Percentiles rank a stretch among this genome's conserved stretches.
Conservation (phyloP, 2,888 invertebrate genomes). For the Cheilosia vulpina region DNA sequence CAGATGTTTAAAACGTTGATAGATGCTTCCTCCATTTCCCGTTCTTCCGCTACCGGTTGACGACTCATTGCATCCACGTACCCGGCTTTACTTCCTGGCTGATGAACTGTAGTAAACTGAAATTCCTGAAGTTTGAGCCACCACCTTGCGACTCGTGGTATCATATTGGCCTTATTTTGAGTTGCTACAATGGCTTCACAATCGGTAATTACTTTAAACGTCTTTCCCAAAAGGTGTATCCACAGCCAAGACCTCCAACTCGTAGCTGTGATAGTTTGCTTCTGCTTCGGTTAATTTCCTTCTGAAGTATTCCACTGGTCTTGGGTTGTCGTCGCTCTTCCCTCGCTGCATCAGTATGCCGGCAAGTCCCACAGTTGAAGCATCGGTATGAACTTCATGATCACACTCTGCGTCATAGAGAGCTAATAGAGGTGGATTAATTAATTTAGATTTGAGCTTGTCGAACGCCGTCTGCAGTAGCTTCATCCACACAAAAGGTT, state of each 20-base stretch:
- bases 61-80: slow-evolving; percentile 36
- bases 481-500: slow-evolving; percentile 17
- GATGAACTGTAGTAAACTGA: slow-evolving; percentile 10
- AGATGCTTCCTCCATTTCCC: slow-evolving; percentile 14
- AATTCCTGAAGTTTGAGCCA: slow-evolving; percentile 18
- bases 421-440: slow-evolving; percentile 21
- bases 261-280: slow-evolving; percentile 78
- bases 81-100: slow-evolving; percentile 10
- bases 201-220: slow-evolving; percentile 28
- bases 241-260: slow-evolving; percentile 79
- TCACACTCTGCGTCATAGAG: slow-evolving; percentile 12
- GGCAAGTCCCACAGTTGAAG: slow-evolving; percentile 6
- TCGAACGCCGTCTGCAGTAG: neutral
- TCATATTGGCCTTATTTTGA: slow-evolving; percentile 80
- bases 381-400: slow-evolving; percentile 29
- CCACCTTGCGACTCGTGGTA: slow-evolving; percentile 80
- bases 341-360: slow-evolving; percentile 35
- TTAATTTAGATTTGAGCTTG: slow-evolving; percentile 19
- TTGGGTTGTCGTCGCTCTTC: neutral
- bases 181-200: slow-evolving; percentile 57
- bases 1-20: slow-evolving; percentile 6
- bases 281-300: slow-evolving; percentile 60
- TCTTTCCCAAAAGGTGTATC: slow-evolving; percentile 78
- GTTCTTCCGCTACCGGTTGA: slow-evolving; percentile 16
- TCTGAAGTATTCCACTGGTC: slow-evolving; percentile 19